These are phyloP conservation scores for Platorchestia sp. DNA, from an alignment of 1,140 invertebrate genomes.

Conservation along the genomic window DNA sequence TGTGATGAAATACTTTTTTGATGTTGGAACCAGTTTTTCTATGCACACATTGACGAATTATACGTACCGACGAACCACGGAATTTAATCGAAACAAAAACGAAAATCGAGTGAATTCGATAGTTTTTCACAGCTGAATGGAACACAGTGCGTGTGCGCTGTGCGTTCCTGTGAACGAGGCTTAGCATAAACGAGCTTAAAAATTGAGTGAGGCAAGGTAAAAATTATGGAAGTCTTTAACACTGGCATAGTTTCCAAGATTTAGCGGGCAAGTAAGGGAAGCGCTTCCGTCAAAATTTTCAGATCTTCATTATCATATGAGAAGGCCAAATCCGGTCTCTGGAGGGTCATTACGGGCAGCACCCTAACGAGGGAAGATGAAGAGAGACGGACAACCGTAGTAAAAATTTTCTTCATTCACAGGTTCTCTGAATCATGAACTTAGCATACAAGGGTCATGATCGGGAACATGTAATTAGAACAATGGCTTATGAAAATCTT, in stretches of 20 bases:
- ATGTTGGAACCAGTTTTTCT: too few relatives aligned
- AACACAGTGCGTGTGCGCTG: too few relatives aligned
- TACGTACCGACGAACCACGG: too few relatives aligned
- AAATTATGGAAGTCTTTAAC: background rate
- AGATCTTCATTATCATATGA: background rate
- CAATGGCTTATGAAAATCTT: background rate
- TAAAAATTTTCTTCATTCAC: background rate
- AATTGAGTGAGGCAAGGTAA: too few relatives aligned
- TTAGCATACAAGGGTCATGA: background rate
- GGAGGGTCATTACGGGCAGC: background rate
- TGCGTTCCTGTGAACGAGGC: too few relatives aligned
- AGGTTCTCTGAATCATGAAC: background rate
- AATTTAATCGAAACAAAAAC: too few relatives aligned
- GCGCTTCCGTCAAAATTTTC: background rate
- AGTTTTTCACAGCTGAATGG: too few relatives aligned
- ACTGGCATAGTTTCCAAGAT: background rate
- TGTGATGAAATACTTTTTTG: too few relatives aligned
- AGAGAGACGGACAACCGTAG: background rate
- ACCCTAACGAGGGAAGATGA: background rate
- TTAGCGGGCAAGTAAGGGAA: background rate
- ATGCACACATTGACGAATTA: too few relatives aligned
- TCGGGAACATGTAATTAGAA: background rate
- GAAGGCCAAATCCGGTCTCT: background rate
- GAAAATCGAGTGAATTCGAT: too few relatives aligned
- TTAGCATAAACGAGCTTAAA: too few relatives aligned